These are phyloP conservation scores for Stigmatopora argus DNA, from an alignment of 2,113 vertebrate species.

Conservation along the genomic window DNA sequence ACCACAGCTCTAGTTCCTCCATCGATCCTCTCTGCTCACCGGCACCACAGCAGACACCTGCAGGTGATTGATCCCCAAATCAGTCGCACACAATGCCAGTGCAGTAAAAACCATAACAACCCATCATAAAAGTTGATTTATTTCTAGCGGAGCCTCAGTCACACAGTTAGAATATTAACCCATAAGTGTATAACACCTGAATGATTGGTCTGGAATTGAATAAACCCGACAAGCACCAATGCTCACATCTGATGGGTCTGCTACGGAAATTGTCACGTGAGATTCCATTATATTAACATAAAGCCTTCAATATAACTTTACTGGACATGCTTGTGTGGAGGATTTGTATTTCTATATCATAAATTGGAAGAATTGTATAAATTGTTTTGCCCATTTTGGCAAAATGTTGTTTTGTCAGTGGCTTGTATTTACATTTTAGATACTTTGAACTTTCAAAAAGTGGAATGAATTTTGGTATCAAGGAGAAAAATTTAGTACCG, in stretches of 20 bases:
- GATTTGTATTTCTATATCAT: neutral
- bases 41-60: conserved; percentile 55
- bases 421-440: no score
- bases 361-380: neutral
- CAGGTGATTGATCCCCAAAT: conserved; percentile 73
- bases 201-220: conserved; percentile 70
- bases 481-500: no score
- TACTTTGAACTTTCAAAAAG: no score
- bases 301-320: conserved; percentile 1
- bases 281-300: conserved; percentile 32
- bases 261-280: conserved; percentile 40
- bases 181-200: conserved; percentile 68
- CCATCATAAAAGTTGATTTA: conserved; percentile 74
- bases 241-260: conserved; percentile 54
- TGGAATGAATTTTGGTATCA: no score
- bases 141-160: conserved; percentile 49
- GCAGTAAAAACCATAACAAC: conserved; percentile 70
- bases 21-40: conserved; percentile 63
- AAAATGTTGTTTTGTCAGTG: neutral
- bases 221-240: conserved; percentile 59
- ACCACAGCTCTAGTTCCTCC: conserved; percentile 50
- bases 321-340: neutral
- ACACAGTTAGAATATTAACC: conserved; percentile 69
- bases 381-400: neutral
- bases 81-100: conserved; percentile 64